phyloP scores from a whole-genome alignment of 1,140 invertebrate genomes.

The Bactericera cockerelli region DNA sequence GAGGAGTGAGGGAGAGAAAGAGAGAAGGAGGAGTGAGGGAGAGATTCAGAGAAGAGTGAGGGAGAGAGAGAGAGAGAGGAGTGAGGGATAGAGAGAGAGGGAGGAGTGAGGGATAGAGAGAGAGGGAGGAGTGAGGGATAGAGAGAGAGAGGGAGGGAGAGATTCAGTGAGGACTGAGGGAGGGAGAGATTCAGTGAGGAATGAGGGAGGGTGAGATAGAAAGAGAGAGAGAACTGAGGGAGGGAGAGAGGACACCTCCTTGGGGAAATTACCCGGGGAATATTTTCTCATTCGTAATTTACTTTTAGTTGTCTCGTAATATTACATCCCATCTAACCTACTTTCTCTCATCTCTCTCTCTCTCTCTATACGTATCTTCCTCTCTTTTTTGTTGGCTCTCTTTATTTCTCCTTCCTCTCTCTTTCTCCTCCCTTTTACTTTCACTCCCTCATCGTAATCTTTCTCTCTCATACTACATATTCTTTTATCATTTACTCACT shows the following conservation, averaged over 20 bases:
- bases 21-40: constrained; percentile 4
- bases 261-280: too few relatives aligned
- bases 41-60: constrained; percentile 9
- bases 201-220: too few relatives aligned
- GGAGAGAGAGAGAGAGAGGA: neutral
- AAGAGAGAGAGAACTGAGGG: too few relatives aligned
- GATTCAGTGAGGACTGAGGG: constrained; percentile 3
- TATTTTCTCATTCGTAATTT: neutral
- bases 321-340: neutral
- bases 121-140: constrained; percentile 8
- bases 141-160: constrained; percentile 8
- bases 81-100: neutral
- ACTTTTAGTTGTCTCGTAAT: constrained; percentile 9
- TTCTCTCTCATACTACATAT: neutral
- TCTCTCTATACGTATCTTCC: too few relatives aligned
- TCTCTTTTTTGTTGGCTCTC: neutral
- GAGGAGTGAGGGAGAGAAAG: constrained; percentile 13
- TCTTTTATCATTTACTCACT: neutral
- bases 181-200: too few relatives aligned
- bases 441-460: neutral
- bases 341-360: too few relatives aligned
- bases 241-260: too few relatives aligned
- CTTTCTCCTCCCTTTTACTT: neutral
- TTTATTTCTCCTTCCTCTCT: neutral
- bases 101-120: constrained; percentile 10